Evolutionary conservation across 2,888 invertebrate species (phyloP).

Genomic region (Dasypogon diadema): DNA sequence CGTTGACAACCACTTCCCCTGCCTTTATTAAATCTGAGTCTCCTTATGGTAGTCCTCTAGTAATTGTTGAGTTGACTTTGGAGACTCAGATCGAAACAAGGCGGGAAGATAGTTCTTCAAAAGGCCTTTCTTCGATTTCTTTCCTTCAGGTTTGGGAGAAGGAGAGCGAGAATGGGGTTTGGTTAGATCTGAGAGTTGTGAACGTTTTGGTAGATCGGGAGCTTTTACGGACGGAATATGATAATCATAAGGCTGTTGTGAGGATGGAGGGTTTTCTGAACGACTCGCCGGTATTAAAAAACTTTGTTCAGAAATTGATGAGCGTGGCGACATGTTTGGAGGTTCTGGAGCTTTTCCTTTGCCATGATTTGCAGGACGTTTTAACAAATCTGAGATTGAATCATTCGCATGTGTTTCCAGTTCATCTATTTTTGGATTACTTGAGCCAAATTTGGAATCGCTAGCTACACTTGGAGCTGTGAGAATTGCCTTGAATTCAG

Average conservation of each 20-base stretch:
- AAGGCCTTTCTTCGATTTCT: constrained; percentile 55
- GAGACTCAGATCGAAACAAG: constrained; percentile 59
- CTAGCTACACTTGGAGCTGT: neutral
- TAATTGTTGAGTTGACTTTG: constrained; percentile 48
- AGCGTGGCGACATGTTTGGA: constrained; percentile 56
- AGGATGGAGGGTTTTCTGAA: neutral
- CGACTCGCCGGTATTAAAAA: neutral
- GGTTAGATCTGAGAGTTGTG: neutral
- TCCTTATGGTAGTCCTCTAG: constrained; percentile 51
- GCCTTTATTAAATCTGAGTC: constrained; percentile 51
- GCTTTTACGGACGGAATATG: constrained; percentile 2
- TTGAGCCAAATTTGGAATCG: neutral
- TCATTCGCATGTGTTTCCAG: neutral
- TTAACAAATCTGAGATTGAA: neutral
- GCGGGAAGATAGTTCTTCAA: constrained; percentile 58
- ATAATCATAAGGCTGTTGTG: neutral
- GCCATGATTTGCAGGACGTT: constrained; percentile 59
- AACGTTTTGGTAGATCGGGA: neutral
- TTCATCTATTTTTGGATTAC: neutral
- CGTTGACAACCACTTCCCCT: neutral
- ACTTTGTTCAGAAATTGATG: neutral
- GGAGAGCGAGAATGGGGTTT: constrained; percentile 50
- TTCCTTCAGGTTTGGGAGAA: constrained; percentile 54
- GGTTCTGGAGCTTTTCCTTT: constrained; percentile 66
- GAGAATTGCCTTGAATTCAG: constrained; percentile 6